Percentiles rank a stretch among this genome's conserved stretches.
Conservation (phyloP, 2,113 vertebrate genomes). For the Marmota flaviventris region DNA sequence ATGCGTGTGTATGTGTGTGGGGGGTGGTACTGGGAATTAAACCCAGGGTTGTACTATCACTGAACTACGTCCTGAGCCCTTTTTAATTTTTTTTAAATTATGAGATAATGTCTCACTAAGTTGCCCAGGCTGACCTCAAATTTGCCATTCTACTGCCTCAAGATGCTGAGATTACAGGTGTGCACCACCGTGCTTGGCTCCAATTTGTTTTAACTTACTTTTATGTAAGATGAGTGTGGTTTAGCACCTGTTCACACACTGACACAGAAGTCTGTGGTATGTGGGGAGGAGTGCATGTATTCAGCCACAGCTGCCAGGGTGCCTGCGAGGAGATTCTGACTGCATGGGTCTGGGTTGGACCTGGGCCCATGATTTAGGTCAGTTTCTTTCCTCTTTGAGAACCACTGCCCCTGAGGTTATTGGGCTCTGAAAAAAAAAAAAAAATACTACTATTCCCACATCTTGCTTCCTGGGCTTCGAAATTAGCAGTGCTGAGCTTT, state of each 20-base stretch:
- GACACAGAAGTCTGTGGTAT: background rate
- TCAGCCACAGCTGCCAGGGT: background rate
- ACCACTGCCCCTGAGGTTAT: background rate
- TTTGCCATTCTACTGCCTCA: too few species aligned
- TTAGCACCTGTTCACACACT: too few species aligned
- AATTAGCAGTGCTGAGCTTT: background rate
- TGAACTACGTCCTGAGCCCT: too few species aligned
- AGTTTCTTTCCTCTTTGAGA: background rate
- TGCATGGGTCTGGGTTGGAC: background rate
- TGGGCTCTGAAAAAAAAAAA: background rate
- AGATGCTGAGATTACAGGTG: too few species aligned
- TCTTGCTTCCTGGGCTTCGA: background rate
- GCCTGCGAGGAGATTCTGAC: background rate
- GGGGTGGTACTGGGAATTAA: too few species aligned
- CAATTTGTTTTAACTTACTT: background rate
- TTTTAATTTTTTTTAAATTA: too few species aligned
- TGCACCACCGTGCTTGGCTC: too few species aligned
- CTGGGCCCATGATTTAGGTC: background rate
- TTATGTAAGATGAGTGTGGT: background rate
- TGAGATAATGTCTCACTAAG: too few species aligned
- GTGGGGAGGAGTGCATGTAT: background rate
- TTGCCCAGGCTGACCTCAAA: too few species aligned
- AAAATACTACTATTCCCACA: background rate
- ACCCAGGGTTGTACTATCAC: too few species aligned
- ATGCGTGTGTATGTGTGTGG: too few species aligned